phyloP scores from a whole-genome alignment of 2,888 invertebrate species.

The Drosophila parthenogenetica region DNA sequence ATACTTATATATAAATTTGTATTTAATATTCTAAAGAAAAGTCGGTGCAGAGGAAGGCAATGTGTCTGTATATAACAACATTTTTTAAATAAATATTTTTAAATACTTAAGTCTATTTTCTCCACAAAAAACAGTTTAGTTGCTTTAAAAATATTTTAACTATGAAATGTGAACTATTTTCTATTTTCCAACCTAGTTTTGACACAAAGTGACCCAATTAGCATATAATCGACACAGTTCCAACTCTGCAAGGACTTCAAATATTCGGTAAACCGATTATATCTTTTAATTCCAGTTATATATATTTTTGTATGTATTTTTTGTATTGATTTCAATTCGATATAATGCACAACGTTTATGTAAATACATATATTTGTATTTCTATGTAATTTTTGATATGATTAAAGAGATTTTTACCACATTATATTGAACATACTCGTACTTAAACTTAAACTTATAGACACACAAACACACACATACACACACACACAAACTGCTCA shows the following conservation, averaged over 20 bases:
- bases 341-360: conserved; percentile 64
- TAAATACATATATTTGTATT: conserved; percentile 61
- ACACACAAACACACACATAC: conserved; percentile 1
- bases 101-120: too few species aligned
- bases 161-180: too few species aligned
- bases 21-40: conserved; percentile 12
- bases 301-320: conserved; percentile 66
- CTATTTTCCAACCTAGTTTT: too few species aligned
- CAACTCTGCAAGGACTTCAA: not conserved
- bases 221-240: not conserved
- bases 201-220: too few species aligned
- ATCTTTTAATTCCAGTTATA: not conserved
- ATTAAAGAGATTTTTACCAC: conserved; percentile 62
- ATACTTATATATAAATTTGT: conserved; percentile 40
- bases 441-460: conserved; percentile 1
- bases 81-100: too few species aligned
- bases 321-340: conserved; percentile 22
- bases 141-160: too few species aligned
- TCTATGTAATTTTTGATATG: conserved; percentile 73
- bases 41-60: not conserved
- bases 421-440: conserved; percentile 30
- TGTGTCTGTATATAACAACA: too few species aligned
- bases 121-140: too few species aligned
- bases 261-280: conserved; percentile 8
- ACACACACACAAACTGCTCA: conserved; percentile 28